These are phyloP conservation scores for Alouatta palliata DNA, from an alignment of 2,113 vertebrate species.

Conservation along the genomic window DNA sequence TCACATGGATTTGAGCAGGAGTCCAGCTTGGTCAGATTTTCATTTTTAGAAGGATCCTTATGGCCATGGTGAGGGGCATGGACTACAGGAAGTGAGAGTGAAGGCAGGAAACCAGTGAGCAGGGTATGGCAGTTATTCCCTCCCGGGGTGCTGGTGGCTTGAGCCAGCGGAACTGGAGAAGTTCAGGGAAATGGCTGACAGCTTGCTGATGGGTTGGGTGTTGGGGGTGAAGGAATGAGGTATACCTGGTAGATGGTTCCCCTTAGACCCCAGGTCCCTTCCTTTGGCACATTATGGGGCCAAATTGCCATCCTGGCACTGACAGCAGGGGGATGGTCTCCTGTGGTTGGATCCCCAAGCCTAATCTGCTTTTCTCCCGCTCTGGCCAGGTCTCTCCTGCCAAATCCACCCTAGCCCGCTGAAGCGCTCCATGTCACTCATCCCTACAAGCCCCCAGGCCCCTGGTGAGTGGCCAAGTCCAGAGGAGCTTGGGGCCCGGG, in stretches of 20 bases:
- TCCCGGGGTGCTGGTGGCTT: background rate
- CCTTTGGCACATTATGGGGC: background rate
- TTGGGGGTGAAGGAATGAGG: background rate
- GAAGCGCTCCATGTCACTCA: conserved; percentile 92
- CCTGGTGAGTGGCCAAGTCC: conserved; percentile 91
- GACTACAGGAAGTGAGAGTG: background rate
- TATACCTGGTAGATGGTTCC: background rate
- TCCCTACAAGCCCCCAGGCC: conserved; percentile 88
- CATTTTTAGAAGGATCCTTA: background rate
- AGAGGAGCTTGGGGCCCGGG: conserved; percentile 87
- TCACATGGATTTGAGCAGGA: background rate
- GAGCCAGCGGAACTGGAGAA: background rate
- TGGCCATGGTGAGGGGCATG: background rate
- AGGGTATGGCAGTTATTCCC: background rate
- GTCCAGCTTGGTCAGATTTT: background rate
- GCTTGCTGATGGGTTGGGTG: background rate
- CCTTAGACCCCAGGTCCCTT: background rate
- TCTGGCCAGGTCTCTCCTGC: conserved; percentile 79
- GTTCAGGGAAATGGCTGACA: background rate
- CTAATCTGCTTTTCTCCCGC: conserved; percentile 57
- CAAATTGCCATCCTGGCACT: background rate
- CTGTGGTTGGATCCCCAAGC: background rate
- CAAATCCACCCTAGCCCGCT: conserved; percentile 92
- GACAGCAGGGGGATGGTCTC: background rate
- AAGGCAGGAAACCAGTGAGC: background rate